Percentiles rank a stretch among this genome's conserved stretches.
These are phyloP conservation scores for Phlogophora meticulosa DNA, from an alignment of 2,888 invertebrate species.

Conservation along the genomic window DNA sequence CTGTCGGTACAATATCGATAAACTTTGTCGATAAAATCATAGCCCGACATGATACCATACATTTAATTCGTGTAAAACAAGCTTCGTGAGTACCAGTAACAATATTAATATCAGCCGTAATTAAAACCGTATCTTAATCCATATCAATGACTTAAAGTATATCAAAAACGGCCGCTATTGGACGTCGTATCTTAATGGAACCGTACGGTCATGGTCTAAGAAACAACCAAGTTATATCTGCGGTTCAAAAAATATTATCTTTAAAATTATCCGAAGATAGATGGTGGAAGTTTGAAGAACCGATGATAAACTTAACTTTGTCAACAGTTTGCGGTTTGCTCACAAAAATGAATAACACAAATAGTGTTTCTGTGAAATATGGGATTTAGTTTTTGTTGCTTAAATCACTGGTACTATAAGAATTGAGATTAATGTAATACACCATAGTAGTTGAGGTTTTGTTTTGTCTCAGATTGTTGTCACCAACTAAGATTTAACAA, in stretches of 20 bases:
- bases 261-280: not conserved
- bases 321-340: constrained; percentile 56
- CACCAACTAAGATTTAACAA: not conserved
- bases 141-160: constrained; percentile 54
- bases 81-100: constrained; percentile 38
- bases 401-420: constrained; percentile 24
- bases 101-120: constrained; percentile 53
- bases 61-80: constrained; percentile 42
- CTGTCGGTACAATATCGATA: constrained; percentile 19
- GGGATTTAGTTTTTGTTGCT: constrained; percentile 56
- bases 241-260: constrained; percentile 34
- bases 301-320: constrained; percentile 48
- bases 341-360: constrained; percentile 62
- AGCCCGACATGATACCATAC: constrained; percentile 33
- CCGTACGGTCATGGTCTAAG: constrained; percentile 68
- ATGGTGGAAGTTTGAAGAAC: constrained; percentile 3
- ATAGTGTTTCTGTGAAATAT: constrained; percentile 67
- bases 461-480: not conserved
- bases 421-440: constrained; percentile 20
- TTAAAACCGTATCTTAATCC: constrained; percentile 50
- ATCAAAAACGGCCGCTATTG: constrained; percentile 52
- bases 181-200: constrained; percentile 67
- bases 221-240: constrained; percentile 57
- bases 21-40: constrained; percentile 30
- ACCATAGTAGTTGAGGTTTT: constrained; percentile 1